phyloP scores from a whole-genome alignment of 2,888 invertebrate species.

The Phengaris arion region DNA sequence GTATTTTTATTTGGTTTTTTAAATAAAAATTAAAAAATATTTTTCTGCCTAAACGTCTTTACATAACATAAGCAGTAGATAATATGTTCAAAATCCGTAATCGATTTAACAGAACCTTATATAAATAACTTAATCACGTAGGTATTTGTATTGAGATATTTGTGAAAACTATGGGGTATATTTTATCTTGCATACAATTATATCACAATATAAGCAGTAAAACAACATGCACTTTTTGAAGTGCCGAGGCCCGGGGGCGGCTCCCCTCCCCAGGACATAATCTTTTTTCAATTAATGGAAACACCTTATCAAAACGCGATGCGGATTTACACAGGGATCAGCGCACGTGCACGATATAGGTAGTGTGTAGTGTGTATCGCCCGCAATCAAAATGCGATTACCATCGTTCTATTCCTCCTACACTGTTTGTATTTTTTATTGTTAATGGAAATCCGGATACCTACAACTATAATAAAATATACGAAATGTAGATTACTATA shows the following conservation, averaged over 20 bases:
- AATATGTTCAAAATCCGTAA: too few species aligned
- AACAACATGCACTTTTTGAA: not conserved
- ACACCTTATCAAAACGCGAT: conserved; percentile 71
- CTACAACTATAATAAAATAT: too few species aligned
- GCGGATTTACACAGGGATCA: conserved; percentile 71
- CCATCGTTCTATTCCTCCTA: not conserved
- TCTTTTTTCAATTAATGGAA: conserved; percentile 75
- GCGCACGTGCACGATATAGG: conserved; percentile 52
- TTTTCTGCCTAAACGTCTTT: too few species aligned
- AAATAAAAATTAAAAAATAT: too few species aligned
- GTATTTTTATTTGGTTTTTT: too few species aligned
- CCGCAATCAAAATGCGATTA: conserved; percentile 9
- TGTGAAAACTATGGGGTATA: too few species aligned
- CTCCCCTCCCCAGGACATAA: conserved; percentile 45
- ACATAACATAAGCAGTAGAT: too few species aligned
- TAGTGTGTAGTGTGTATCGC: conserved; percentile 29
- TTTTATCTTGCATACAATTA: not conserved
- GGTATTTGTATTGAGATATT: too few species aligned
- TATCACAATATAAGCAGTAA: not conserved
- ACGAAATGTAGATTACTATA: too few species aligned
- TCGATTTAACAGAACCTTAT: too few species aligned
- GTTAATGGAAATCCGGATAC: too few species aligned
- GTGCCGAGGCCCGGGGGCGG: not conserved
- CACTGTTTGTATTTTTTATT: not conserved
- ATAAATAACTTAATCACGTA: too few species aligned